Conservation (phyloP, 2,113 vertebrate species). For the Tetrao urogallus region DNA sequence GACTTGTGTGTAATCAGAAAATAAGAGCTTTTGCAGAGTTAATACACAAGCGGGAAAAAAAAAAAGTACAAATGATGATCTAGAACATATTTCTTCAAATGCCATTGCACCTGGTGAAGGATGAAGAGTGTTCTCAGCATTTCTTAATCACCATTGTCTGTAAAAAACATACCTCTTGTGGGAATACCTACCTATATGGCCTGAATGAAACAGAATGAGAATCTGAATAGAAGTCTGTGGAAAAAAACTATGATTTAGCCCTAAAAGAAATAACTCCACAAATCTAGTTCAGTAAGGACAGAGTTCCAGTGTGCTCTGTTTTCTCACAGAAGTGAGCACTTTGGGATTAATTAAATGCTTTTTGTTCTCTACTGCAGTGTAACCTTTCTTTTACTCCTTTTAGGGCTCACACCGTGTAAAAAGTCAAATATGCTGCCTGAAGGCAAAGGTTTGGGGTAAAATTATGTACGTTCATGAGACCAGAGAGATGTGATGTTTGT, state of each 20-base stretch:
- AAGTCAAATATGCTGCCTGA: constrained; percentile 69
- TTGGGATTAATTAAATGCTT: constrained; percentile 76
- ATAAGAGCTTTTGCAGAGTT: neutral
- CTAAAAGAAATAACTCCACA: constrained; percentile 8
- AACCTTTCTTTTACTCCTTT: constrained; percentile 73
- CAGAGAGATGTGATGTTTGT: neutral
- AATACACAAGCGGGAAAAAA: neutral
- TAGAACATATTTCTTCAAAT: neutral
- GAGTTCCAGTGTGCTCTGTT: constrained; percentile 33
- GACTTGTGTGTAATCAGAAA: neutral
- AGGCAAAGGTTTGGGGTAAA: constrained; percentile 51
- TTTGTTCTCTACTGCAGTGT: constrained; percentile 43
- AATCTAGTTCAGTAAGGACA: constrained; percentile 68
- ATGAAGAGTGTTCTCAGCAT: neutral
- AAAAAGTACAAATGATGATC: neutral
- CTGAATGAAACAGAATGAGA: neutral
- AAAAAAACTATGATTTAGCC: neutral
- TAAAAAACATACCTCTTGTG: constrained; percentile 21
- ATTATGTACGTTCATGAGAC: neutral
- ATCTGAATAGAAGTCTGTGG: neutral
- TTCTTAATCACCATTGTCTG: neutral
- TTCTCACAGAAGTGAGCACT: constrained; percentile 48
- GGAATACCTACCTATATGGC: neutral
- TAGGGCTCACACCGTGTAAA: constrained; percentile 47
- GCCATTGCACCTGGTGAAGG: neutral